Evolutionary conservation across 2,113 vertebrate species (phyloP).

Genomic region (Rafetus swinhoei): DNA sequence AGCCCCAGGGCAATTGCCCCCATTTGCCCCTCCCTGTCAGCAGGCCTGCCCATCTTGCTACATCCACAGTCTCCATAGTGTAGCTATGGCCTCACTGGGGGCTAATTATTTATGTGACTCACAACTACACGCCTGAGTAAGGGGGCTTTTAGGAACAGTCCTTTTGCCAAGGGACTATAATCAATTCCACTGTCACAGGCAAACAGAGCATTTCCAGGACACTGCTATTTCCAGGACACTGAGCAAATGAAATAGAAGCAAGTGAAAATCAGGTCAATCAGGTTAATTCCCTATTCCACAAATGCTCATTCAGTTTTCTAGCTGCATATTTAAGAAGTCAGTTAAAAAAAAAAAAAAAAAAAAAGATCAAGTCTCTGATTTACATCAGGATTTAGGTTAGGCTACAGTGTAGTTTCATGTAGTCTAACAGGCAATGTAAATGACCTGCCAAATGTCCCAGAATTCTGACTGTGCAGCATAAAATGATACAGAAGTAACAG

Average conservation of each 20-base stretch:
- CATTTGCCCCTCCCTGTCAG: no score
- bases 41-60: neutral
- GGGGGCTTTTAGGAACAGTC: neutral
- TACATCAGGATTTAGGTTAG: slow-evolving; percentile 18
- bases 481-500: slow-evolving; percentile 6
- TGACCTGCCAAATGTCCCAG: slow-evolving; percentile 31
- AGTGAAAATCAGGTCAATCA: neutral
- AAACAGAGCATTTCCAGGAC: neutral
- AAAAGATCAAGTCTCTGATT: neutral
- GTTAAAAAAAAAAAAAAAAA: slow-evolving; percentile 5
- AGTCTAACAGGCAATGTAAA: slow-evolving; percentile 7
- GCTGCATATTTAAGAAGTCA: neutral
- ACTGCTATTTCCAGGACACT: neutral
- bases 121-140: neutral
- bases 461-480: slow-evolving; percentile 9
- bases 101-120: neutral
- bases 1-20: no score
- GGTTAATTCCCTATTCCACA: neutral
- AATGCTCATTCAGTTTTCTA: slow-evolving; percentile 14
- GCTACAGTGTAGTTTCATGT: neutral
- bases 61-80: neutral
- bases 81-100: neutral
- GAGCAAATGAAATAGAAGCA: neutral
- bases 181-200: neutral
- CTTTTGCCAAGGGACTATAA: neutral